phyloP scores from a whole-genome alignment of 2,113 vertebrate genomes.

The Origma solitaria region DNA sequence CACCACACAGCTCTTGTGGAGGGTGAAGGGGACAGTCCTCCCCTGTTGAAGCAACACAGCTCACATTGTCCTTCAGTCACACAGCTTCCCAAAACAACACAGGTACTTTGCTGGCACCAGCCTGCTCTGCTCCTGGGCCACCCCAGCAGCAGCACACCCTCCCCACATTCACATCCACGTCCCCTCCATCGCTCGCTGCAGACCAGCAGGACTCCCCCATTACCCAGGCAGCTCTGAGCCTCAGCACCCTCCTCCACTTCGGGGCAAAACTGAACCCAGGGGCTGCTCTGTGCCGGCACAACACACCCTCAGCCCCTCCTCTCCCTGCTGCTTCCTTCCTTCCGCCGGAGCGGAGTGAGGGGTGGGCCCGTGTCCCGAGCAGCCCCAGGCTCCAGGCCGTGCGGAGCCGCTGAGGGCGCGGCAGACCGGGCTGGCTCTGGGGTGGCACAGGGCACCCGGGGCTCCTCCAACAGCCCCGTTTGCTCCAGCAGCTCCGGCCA shows the following conservation, averaged over 20 bases:
- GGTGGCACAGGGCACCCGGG: not conserved
- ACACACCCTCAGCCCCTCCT: not conserved
- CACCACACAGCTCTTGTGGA: rapidly evolving
- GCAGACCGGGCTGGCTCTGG: not conserved
- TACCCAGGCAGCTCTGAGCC: not conserved
- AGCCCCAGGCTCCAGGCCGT: rapidly evolving
- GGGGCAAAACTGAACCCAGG: not conserved
- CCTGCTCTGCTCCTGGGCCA: not conserved
- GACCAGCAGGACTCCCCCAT: rapidly evolving
- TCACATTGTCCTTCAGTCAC: no score
- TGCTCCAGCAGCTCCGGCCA: not conserved
- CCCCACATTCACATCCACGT: not conserved
- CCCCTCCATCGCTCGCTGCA: rapidly evolving
- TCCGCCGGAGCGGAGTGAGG: not conserved
- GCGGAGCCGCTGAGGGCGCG: not conserved
- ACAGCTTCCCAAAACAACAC: not conserved
- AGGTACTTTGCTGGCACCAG: not conserved
- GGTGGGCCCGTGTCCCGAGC: rapidly evolving
- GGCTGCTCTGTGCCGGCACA: not conserved
- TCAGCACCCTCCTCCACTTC: not conserved
- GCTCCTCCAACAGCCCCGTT: rapidly evolving
- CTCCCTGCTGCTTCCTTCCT: conserved; percentile 12
- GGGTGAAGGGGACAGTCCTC: not conserved
- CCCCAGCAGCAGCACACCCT: no score
- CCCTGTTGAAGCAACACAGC: rapidly evolving